Percentiles rank a stretch among this genome's conserved stretches.
Conservation (phyloP, 2,797 vertebrate species). For the Botia kubotai region DNA sequence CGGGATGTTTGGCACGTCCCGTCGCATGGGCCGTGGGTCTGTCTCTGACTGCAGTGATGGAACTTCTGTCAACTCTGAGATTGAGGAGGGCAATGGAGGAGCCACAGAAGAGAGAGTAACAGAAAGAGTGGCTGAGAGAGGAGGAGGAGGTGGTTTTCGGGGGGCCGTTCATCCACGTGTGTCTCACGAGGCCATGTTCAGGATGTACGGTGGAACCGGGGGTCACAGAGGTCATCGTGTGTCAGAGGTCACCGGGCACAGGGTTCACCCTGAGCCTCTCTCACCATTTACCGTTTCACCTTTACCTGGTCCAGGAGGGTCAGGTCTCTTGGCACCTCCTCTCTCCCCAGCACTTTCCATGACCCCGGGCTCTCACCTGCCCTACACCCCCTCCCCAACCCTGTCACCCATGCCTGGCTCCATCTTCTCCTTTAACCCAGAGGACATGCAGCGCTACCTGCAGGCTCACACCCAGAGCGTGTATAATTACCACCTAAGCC, state of each 20-base stretch:
- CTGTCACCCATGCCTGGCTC: conserved; percentile 90
- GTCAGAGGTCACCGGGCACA: conserved; percentile 70
- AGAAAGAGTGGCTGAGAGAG: conserved; percentile 68
- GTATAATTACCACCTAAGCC: conserved; percentile 93
- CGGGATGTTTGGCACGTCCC: conserved; percentile 82
- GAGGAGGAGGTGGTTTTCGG: conserved; percentile 66
- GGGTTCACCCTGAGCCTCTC: conserved; percentile 85
- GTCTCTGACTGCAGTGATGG: conserved; percentile 94
- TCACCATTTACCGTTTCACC: conserved; percentile 90
- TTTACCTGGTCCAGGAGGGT: conserved; percentile 80
- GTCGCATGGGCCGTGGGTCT: conserved; percentile 85
- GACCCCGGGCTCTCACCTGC: conserved; percentile 87
- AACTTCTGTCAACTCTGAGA: conserved; percentile 86
- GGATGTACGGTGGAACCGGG: conserved; percentile 81
- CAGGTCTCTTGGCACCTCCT: conserved; percentile 81
- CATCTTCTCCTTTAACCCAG: conserved; percentile 92
- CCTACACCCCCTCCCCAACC: conserved; percentile 89
- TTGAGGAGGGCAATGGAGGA: conserved; percentile 80
- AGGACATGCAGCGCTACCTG: conserved; percentile 95
- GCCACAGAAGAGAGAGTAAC: conserved; percentile 59
- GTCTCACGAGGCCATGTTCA: conserved; percentile 85
- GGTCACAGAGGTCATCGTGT: conserved; percentile 60
- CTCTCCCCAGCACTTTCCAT: conserved; percentile 89
- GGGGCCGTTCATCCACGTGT: conserved; percentile 80
- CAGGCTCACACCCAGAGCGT: conserved; percentile 93